phyloP scores from a whole-genome alignment of 2,113 vertebrate genomes.

The Nyctereutes procyonoides region DNA sequence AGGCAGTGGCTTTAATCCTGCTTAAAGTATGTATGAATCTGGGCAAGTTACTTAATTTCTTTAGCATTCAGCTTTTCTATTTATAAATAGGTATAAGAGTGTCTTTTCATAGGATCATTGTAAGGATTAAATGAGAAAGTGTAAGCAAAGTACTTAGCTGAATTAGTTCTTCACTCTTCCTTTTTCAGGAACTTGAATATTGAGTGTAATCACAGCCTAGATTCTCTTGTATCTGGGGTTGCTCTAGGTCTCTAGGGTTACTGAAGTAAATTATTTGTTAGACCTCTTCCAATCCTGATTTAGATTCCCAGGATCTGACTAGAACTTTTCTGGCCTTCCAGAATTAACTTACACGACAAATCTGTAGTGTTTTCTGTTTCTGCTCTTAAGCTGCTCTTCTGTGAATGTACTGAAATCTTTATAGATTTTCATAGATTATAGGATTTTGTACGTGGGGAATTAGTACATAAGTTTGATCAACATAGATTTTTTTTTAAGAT shows the following conservation, averaged over 20 bases:
- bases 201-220: neutral
- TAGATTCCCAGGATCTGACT: neutral
- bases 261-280: neutral
- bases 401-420: neutral
- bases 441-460: neutral
- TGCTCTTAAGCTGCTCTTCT: neutral
- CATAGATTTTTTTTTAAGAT: neutral
- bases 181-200: neutral
- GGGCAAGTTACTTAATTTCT: neutral
- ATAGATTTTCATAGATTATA: neutral
- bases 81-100: neutral
- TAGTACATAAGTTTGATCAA: neutral
- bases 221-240: neutral
- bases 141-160: neutral
- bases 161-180: neutral
- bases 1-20: neutral
- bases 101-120: neutral
- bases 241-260: neutral
- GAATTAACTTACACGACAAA: neutral
- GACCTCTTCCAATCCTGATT: neutral
- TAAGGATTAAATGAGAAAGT: neutral
- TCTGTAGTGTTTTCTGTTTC: neutral
- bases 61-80: neutral
- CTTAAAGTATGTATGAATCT: neutral
- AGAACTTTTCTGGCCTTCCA: slow-evolving; percentile 9